Evolutionary conservation across 92 coral and sea anemone genomes (phyloP).

Genomic region (Ricordea florida): DNA sequence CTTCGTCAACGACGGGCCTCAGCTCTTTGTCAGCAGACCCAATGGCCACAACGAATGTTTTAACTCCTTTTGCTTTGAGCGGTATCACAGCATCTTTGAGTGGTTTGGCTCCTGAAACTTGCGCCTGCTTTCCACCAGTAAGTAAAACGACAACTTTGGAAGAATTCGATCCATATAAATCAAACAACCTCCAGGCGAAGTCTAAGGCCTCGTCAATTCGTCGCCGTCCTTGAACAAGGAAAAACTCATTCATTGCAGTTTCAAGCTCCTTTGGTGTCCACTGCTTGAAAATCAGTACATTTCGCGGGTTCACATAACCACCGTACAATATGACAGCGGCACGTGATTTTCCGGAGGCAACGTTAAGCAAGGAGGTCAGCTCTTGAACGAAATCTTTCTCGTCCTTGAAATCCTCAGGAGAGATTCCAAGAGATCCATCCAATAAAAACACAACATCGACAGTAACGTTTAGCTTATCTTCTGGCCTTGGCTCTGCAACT

Average conservation of each 20-base stretch:
- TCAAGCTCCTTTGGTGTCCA: not conserved
- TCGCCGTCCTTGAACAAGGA: not conserved
- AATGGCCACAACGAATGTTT: conserved; percentile 25
- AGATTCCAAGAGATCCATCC: conserved; percentile 64
- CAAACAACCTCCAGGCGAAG: not conserved
- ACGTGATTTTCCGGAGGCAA: not conserved
- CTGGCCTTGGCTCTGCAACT: no score
- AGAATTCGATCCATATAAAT: not conserved
- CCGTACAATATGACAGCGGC: conserved; percentile 5
- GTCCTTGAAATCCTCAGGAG: conserved; percentile 23
- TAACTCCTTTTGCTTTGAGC: not conserved
- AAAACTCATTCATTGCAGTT: not conserved
- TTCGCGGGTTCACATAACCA: not conserved
- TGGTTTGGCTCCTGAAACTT: conserved; percentile 21
- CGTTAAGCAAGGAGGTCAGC: conserved; percentile 29
- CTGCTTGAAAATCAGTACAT: not conserved
- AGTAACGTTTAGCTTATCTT: not conserved
- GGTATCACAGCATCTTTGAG: not conserved
- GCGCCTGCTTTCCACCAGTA: conserved; percentile 37
- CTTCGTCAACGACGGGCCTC: not conserved
- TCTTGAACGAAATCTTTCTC: conserved; percentile 62
- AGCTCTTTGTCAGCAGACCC: conserved; percentile 14
- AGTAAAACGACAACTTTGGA: conserved; percentile 24
- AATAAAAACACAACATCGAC: conserved; percentile 60
- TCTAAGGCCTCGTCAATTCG: conserved; percentile 47